A percentile compares a stretch with the other conserved stretches of the same genome.
Conservation (phyloP, 2,797 vertebrate species). For the Molossus molossus region DNA sequence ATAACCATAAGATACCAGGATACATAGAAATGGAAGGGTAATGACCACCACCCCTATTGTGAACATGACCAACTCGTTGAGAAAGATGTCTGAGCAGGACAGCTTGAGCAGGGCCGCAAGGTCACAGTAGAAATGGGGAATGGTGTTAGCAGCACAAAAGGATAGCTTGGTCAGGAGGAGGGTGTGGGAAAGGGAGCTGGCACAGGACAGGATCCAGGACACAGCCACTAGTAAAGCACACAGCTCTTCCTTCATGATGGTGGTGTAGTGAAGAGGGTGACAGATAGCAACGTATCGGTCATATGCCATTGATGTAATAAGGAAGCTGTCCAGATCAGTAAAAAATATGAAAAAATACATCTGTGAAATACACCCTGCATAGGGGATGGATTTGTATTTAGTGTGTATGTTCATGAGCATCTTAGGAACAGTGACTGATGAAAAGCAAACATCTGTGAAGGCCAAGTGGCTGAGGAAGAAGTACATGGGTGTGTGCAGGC, state of each 20-base stretch:
- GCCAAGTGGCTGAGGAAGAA: conserved; percentile 82
- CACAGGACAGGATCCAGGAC: conserved; percentile 76
- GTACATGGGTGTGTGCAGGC: conserved; percentile 75
- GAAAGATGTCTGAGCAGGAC: conserved; percentile 70
- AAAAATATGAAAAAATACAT: conserved; percentile 77
- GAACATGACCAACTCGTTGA: conserved; percentile 73
- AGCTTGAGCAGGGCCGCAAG: conserved; percentile 69
- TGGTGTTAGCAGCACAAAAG: conserved; percentile 71
- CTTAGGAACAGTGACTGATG: conserved; percentile 73
- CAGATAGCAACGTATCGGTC: conserved; percentile 78
- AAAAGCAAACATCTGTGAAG: conserved; percentile 64
- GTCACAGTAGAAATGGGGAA: conserved; percentile 81
- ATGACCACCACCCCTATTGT: conserved; percentile 59
- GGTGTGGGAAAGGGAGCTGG: conserved; percentile 69
- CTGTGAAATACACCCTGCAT: conserved; percentile 68
- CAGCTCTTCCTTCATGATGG: conserved; percentile 69
- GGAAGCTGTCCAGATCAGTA: conserved; percentile 75
- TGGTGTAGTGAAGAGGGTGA: conserved; percentile 67
- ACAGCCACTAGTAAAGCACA: conserved; percentile 54
- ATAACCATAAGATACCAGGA: conserved; percentile 76
- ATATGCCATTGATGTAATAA: conserved; percentile 78
- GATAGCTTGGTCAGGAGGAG: conserved; percentile 55
- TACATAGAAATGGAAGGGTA: conserved; percentile 66
- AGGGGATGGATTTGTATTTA: conserved; percentile 43
- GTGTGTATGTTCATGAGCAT: conserved; percentile 65